Conservation (phyloP, 2,888 invertebrate genomes). For the Pseudococcus longispinus region DNA sequence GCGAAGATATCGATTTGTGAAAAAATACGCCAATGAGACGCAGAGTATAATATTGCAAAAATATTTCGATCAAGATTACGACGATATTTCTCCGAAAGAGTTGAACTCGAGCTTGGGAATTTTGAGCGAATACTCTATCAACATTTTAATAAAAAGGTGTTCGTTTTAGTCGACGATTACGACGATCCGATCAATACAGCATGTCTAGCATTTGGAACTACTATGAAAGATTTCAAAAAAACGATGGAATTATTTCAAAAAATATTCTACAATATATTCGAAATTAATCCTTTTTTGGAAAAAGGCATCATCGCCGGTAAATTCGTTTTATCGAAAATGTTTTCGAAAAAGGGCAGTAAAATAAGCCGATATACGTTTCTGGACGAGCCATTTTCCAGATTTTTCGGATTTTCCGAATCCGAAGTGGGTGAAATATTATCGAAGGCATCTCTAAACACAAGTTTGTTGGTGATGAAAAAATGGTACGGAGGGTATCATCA, state of each 20-base stretch:
- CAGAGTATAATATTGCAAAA: neutral
- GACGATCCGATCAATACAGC: neutral
- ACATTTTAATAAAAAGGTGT: neutral
- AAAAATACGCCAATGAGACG: neutral
- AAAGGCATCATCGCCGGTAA: neutral
- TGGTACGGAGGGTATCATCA: neutral
- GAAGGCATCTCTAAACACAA: neutral
- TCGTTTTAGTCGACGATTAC: neutral
- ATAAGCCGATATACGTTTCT: neutral
- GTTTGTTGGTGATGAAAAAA: neutral
- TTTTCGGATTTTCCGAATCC: neutral
- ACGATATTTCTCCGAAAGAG: neutral
- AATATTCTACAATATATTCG: neutral
- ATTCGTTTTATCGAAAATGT: neutral
- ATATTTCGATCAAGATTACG: neutral
- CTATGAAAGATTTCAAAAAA: neutral
- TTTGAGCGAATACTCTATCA: neutral
- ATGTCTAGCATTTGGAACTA: neutral
- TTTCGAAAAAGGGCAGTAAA: neutral
- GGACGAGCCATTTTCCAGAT: neutral
- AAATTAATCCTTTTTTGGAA: neutral
- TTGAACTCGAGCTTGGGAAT: neutral
- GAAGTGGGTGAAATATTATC: neutral
- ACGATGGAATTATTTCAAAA: neutral
- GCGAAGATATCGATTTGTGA: neutral